Evolutionary conservation across 2,113 vertebrate species (phyloP).

Genomic region (Sander lucioperca): DNA sequence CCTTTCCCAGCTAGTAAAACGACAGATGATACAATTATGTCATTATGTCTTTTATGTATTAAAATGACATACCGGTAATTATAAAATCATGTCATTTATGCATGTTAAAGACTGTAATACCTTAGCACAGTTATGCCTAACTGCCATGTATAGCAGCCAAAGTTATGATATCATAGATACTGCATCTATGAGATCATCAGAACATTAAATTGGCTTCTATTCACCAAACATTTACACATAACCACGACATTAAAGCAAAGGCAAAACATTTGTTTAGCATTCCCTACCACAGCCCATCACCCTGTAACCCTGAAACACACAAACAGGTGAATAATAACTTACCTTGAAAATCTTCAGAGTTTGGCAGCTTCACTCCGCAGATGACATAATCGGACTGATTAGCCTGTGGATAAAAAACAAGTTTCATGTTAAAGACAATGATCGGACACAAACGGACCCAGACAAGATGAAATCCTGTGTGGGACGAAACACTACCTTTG

Average conservation of each 20-base stretch:
- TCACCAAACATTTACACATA: conserved; percentile 23
- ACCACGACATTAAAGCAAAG: conserved; percentile 9
- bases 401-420: conserved; percentile 84
- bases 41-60: conserved; percentile 49
- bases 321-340: conserved; percentile 58
- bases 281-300: conserved; percentile 8
- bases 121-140: background rate
- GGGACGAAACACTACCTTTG: background rate
- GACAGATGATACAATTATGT: conserved; percentile 42
- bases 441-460: conserved; percentile 13
- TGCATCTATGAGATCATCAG: conserved; percentile 36
- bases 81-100: conserved; percentile 16
- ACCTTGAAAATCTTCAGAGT: conserved; percentile 99
- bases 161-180: conserved; percentile 37
- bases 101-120: conserved; percentile 1
- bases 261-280: conserved; percentile 41
- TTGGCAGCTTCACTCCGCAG: conserved; percentile 97
- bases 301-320: conserved; percentile 25
- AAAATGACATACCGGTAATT: conserved; percentile 24
- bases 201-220: conserved; percentile 10
- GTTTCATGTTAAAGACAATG: conserved; percentile 39
- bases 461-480: conserved; percentile 18
- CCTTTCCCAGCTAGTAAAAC: conserved; percentile 12
- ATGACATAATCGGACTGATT: conserved; percentile 96
- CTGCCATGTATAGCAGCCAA: conserved; percentile 31